These are phyloP conservation scores for Sinopyrophorus schimmeli DNA, from an alignment of 2,888 invertebrate genomes.

Conservation along the genomic window DNA sequence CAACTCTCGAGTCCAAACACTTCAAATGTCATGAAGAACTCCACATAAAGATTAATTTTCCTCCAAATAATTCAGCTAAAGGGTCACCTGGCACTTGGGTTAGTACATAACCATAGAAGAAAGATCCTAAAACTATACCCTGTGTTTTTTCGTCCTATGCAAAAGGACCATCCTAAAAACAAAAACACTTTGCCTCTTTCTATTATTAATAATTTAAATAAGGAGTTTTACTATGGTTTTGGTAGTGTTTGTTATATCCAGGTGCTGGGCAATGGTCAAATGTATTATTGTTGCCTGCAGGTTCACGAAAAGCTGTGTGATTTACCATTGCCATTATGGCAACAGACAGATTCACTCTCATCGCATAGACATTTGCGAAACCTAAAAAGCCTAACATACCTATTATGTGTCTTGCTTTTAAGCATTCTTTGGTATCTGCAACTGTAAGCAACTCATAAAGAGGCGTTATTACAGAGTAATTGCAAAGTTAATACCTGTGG, in stretches of 20 bases:
- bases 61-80: constrained; percentile 83
- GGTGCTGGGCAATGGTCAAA: constrained; percentile 64
- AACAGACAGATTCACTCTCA: constrained; percentile 88
- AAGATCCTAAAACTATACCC: constrained; percentile 79
- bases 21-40: too few species aligned
- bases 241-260: constrained; percentile 54
- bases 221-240: constrained; percentile 44
- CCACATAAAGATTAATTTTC: too few species aligned
- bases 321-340: constrained; percentile 96
- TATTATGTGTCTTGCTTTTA: constrained; percentile 75
- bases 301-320: constrained; percentile 63
- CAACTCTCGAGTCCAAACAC: too few species aligned
- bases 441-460: constrained; percentile 44
- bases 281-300: constrained; percentile 60
- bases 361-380: constrained; percentile 88
- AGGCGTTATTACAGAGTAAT: too few species aligned
- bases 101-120: constrained; percentile 81
- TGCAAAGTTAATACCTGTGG: too few species aligned
- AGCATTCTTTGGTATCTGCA: constrained; percentile 67
- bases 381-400: constrained; percentile 88
- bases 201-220: too few species aligned
- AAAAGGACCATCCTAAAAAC: constrained; percentile 69
- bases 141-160: constrained; percentile 78
- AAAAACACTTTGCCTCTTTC: constrained; percentile 58
- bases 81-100: constrained; percentile 83